A percentile compares a stretch with the other conserved stretches of the same genome.
Conservation (phyloP, 2,113 vertebrate genomes). For the Indri indri region DNA sequence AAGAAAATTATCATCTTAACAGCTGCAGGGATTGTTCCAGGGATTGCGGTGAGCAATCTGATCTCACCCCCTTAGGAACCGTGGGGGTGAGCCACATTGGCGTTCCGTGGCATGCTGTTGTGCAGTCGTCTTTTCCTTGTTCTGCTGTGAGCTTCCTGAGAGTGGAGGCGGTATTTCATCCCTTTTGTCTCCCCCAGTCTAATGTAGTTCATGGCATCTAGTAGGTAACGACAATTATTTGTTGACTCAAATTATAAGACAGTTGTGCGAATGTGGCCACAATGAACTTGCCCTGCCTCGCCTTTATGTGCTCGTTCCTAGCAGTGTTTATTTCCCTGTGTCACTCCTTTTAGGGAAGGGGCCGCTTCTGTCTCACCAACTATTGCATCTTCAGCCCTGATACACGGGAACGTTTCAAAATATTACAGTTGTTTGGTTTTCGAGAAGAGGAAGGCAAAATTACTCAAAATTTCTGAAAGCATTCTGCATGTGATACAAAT, state of each 20-base stretch:
- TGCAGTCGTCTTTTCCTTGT: background rate
- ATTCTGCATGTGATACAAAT: background rate
- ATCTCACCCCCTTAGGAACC: background rate
- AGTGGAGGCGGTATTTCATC: background rate
- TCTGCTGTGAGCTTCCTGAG: background rate
- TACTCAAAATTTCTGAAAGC: background rate
- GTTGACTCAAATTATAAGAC: background rate
- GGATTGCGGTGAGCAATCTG: background rate
- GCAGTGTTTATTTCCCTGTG: background rate
- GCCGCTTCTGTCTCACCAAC: background rate
- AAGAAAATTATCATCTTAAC: conserved; percentile 12
- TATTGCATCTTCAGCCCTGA: background rate
- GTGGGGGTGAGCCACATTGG: background rate
- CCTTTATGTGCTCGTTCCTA: background rate
- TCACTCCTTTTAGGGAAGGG: background rate
- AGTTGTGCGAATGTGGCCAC: background rate
- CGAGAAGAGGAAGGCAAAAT: background rate
- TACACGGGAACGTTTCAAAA: background rate
- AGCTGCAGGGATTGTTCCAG: no score
- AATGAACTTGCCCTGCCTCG: background rate
- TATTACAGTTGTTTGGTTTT: background rate
- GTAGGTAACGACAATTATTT: background rate
- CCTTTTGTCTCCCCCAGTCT: background rate
- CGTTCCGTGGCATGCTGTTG: background rate
- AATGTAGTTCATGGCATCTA: background rate